Evolutionary conservation across 92 coral and sea anemone genomes (phyloP).

Genomic region (Actinostola sp.): DNA sequence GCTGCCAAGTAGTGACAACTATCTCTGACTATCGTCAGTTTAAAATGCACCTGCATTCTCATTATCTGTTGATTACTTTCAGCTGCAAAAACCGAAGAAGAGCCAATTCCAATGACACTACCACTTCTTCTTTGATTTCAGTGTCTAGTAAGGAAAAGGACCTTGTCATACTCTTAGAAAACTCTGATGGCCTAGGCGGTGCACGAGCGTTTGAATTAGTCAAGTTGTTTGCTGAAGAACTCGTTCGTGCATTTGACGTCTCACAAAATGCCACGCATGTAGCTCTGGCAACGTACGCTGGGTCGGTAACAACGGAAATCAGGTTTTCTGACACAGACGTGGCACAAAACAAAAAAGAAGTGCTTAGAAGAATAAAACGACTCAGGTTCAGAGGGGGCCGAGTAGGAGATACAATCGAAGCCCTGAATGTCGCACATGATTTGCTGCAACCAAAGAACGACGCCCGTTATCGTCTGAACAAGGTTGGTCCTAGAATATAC

Average conservation of each 20-base stretch:
- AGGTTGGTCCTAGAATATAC: constrained; percentile 9
- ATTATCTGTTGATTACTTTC: not conserved
- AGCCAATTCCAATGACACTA: not conserved
- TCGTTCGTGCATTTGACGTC: constrained; percentile 25
- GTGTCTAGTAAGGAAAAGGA: constrained; percentile 16
- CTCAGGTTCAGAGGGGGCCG: constrained; percentile 18
- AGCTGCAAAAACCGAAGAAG: not conserved
- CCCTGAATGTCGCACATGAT: constrained; percentile 14
- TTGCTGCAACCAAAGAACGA: constrained; percentile 14
- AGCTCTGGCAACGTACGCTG: constrained; percentile 27
- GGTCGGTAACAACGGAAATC: constrained; percentile 3
- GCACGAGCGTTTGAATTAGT: constrained; percentile 27
- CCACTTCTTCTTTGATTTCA: not conserved
- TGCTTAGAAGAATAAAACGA: not conserved
- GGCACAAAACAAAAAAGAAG: constrained; percentile 1
- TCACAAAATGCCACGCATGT: constrained; percentile 14
- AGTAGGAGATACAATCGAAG: constrained; percentile 19
- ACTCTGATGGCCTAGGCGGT: constrained; percentile 30
- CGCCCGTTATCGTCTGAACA: constrained; percentile 11
- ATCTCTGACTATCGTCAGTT: too few species aligned
- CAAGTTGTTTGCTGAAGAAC: constrained; percentile 20
- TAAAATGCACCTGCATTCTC: too few species aligned
- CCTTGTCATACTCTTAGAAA: constrained; percentile 26
- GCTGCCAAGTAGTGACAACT: too few species aligned
- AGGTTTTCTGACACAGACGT: constrained; percentile 8